Percentiles rank a stretch among this genome's conserved stretches.
These are phyloP conservation scores for Acanthacorydalis orientalis DNA, from an alignment of 2,888 invertebrate species.

Conservation along the genomic window DNA sequence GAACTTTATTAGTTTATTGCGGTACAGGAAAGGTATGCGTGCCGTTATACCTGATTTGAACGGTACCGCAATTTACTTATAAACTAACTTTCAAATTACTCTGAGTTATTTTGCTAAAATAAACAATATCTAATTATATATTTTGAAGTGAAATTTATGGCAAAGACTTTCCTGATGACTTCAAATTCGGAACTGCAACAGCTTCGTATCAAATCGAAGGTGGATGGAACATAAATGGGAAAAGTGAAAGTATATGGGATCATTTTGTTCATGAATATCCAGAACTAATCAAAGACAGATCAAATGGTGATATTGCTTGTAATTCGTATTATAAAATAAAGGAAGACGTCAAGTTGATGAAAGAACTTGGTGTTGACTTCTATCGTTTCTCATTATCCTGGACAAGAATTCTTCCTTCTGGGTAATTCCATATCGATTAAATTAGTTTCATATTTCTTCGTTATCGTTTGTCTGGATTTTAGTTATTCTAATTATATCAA, in stretches of 20 bases:
- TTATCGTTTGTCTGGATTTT: too few species aligned
- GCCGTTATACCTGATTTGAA: too few species aligned
- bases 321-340: constrained; percentile 17
- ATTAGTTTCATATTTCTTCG: neutral
- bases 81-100: too few species aligned
- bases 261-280: constrained; percentile 23
- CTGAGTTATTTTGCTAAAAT: too few species aligned
- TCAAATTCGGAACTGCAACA: constrained; percentile 20
- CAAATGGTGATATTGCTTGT: constrained; percentile 17
- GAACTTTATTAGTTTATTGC: too few species aligned
- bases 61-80: too few species aligned
- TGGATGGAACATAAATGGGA: constrained; percentile 26
- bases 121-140: neutral
- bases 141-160: neutral
- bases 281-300: constrained; percentile 13
- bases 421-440: constrained; percentile 1
- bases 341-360: constrained; percentile 14
- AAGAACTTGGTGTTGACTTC: constrained; percentile 20
- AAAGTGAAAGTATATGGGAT: constrained; percentile 35
- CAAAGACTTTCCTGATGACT: constrained; percentile 15
- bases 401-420: constrained; percentile 39
- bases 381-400: constrained; percentile 43
- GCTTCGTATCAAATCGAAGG: constrained; percentile 24
- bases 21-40: too few species aligned
- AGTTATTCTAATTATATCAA: constrained; percentile 21